phyloP scores from a whole-genome alignment of 2,113 vertebrate genomes.

The Pterocles gutturalis region DNA sequence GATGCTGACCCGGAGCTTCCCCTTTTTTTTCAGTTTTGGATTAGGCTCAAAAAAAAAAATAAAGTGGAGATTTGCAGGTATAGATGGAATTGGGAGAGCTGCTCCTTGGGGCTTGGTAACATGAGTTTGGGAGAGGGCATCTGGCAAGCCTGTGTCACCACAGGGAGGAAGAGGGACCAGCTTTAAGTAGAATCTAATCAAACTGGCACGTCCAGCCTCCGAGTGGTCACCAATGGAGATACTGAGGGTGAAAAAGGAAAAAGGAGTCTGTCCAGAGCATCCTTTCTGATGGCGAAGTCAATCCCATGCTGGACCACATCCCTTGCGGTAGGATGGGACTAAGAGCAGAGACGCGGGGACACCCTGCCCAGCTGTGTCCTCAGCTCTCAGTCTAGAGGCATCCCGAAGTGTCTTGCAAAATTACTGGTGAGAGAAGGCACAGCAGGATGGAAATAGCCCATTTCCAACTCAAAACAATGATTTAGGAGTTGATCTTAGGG shows the following conservation, averaged over 20 bases:
- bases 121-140: neutral
- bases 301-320: neutral
- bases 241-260: neutral
- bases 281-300: neutral
- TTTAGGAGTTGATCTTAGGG: neutral
- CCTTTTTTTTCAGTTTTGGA: neutral
- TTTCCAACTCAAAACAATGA: neutral
- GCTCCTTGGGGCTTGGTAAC: rapidly evolving
- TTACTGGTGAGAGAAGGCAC: neutral
- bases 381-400: neutral
- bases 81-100: neutral
- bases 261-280: neutral
- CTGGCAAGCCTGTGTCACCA: neutral
- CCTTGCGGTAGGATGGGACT: neutral
- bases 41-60: neutral
- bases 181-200: neutral
- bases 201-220: rapidly evolving
- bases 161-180: neutral
- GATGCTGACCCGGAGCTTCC: neutral
- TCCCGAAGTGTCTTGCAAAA: neutral
- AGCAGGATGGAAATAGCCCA: neutral
- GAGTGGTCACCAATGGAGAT: rapidly evolving
- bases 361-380: neutral
- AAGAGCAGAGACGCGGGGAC: neutral
- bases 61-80: neutral